Evolutionary conservation across 2,888 invertebrate species (phyloP), one percentile per base, ranked within the genome.

Genomic region (Deilephila porcellus): DNA sequence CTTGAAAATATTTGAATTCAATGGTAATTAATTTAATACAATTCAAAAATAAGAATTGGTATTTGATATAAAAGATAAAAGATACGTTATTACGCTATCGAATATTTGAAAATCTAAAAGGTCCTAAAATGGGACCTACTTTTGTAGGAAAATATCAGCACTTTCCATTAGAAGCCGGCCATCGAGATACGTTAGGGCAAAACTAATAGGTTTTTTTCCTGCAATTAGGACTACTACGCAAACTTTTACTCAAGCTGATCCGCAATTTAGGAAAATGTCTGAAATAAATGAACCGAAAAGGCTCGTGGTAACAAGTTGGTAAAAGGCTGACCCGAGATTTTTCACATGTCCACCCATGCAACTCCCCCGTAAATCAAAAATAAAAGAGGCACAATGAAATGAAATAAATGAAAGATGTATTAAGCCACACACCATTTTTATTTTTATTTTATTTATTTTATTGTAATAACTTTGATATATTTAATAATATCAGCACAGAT

Each of bases 181-280:
- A 52, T 67, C 52, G n/a, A 64, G 45, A 14, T n/a, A 64, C 64
- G 60, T 67, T 52, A 64, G 67, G 45, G 25, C 20, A 67, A 67
- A 67, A 25, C 67, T 67, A 67, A 67, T 67, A 52, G 67, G 67
- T 29, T 67, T 67, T 45, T 67, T 67, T 67, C 25, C 6, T 29
- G 52, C 29, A 67, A 67, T 67, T 67, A 67, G 25, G 52, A 67
- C 67, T 52, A 52, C 14, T 67, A 67, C 67, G 67, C 14, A 5
- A 52, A 67, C 25, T 67, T 52, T 67, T 67, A 25, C 67, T 25
- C 6, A 52, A 52, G 20, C 25, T 17, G 52, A 67, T 25, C 52
- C 45, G 45, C 45, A 67, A 67, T 67, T 67, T 52, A 67, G 45
- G 25, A 45, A 67, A 52, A 67, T 67, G 67, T 52, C 67, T 52